These are phyloP conservation scores for Oligia strigilis DNA, from an alignment of 2,888 invertebrate species.

Conservation along the genomic window DNA sequence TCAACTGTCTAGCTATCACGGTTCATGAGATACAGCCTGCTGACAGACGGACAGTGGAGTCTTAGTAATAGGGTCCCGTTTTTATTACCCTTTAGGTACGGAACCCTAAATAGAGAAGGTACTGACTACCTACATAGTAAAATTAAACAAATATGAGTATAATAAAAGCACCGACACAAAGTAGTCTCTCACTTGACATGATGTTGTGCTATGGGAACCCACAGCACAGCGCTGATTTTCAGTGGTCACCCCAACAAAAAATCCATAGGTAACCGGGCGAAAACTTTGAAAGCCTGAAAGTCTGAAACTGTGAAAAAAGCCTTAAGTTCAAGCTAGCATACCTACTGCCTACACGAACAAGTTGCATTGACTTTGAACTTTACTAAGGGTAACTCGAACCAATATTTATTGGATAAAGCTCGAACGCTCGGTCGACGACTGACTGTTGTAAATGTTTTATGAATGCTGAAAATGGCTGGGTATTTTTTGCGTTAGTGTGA, in stretches of 20 bases:
- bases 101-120: background rate
- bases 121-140: background rate
- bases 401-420: constrained; percentile 18
- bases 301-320: constrained; percentile 1
- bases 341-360: constrained; percentile 15
- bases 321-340: constrained; percentile 18
- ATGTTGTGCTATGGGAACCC: background rate
- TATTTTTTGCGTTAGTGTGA: background rate
- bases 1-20: too few relatives aligned
- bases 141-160: background rate
- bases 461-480: background rate
- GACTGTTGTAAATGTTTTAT: background rate
- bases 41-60: too few relatives aligned
- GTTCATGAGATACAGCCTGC: too few relatives aligned
- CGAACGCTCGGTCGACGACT: background rate
- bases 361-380: constrained; percentile 47
- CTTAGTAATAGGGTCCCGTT: too few relatives aligned
- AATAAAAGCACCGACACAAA: background rate
- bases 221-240: background rate
- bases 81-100: too few relatives aligned
- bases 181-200: background rate
- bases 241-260: background rate
- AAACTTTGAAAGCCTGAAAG: too few relatives aligned
- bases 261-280: too few relatives aligned
- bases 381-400: constrained; percentile 57